Base-by-base conservation (phyloP, 30 jellyfish, hydroid and myxozoan species). In the Aurelia aurita region DNA sequence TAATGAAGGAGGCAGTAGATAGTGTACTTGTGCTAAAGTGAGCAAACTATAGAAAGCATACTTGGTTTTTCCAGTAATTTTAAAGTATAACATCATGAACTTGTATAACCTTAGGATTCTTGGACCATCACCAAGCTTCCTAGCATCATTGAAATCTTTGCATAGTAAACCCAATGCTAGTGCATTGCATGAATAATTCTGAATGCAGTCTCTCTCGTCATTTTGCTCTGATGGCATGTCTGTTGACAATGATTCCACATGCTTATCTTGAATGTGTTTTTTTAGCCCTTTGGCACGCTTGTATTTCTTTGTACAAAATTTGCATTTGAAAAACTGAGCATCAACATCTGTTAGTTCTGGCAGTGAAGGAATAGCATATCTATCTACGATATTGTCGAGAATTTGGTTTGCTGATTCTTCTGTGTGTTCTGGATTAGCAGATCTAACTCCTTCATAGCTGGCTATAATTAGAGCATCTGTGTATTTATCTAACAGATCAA, bases 1-100 rank as follows among this genome's bases (percentile, higher is more conserved):
- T 29, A 72, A 72, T 22, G 25, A 21, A 39, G 84, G 84, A 43
- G 84, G 84, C 46, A 72, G 34, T 9, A 70, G 83, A 21, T 70
- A 20, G 69, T 70, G 35, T 28, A 70, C 53, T 70, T 70, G 69
- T 32, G 83, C 84, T 31, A 72, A 39, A 39, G 69, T 39, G 53
- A 29, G 44, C 57, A 67, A 43, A 29, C 59, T 29, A 67, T 67
- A 67, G 34, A 67, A 67, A 19, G 59, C 25, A 72, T 72, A 72
- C 46, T 72, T 72, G 25, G 69, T 22, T 72, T 43, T 44, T 3
- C 31, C n/a, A 16, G 25, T 43, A 9, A 72, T 22, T 35, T 47
- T 47, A 22, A 72, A 72, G 26, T 18, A 39, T 27, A 72, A 35
- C 25, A 69, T 18, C 46, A 72, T 72, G 31, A 39, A 29, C 34